Base-by-base conservation (phyloP, 2,888 invertebrate genomes). In the Drosophila colorata region DNA sequence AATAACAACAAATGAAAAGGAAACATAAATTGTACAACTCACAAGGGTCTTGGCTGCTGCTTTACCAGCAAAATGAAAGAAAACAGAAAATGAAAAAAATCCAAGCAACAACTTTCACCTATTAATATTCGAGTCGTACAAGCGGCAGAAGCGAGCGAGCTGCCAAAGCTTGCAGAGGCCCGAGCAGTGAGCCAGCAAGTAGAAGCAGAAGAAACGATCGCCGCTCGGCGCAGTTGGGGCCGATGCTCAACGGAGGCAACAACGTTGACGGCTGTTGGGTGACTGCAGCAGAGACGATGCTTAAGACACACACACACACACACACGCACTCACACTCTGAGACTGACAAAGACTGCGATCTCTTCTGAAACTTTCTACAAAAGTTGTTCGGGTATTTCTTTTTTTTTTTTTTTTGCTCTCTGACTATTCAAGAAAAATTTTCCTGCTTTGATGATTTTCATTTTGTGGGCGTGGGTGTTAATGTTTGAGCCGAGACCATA, bases 81-180 rank as follows among this genome's bases (percentile, higher is more conserved):
- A 58, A 51, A n/a, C 28, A 53, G 46, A 13, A 35, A 41, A 63
- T 33, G 25, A 49, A 67, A 57, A 75, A 69, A 64, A 72, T 74
- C 58, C 81, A 82, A 87, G 83, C 87, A 86, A 90, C 90, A 90
- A 90, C 90, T 90, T 90, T 90, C 90, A 91, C 90, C 90, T 89
- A 90, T 90, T 90, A 90, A 90, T 90, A 90, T 90, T 90, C 91
- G 90, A 87, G 82, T 85, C 90, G 89, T 79, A 88, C 74, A 60
- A 73, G 59, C 69, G 71, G 71, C 88, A 87, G 81, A 76, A 81
- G 86, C 74, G 52, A 75, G 64, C 66, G 52, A 86, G 77, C 69
- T 51, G 72, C 65, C 71, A 71, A 59, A 66, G 72, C 65, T 40
- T 33, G 65, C 72, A 35, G 52, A 64, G 46, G n/a, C 41, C 31